Evolutionary conservation across 2,113 vertebrate species (phyloP).

Genomic region (Alligator sinensis): DNA sequence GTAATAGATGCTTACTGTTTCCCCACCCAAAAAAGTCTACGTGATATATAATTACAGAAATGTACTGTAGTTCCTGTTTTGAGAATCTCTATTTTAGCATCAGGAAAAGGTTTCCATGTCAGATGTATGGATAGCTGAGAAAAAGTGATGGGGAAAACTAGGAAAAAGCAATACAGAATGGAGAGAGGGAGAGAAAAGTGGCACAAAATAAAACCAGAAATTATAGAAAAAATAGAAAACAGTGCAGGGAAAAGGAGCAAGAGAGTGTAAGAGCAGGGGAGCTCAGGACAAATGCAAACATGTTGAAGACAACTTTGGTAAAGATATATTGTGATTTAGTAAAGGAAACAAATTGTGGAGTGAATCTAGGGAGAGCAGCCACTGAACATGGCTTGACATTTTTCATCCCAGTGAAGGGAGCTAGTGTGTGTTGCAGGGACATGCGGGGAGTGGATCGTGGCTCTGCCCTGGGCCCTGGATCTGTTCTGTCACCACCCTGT

Average conservation of each 20-base stretch:
- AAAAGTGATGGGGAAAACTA: neutral
- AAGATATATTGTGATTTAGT: neutral
- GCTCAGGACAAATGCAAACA: neutral
- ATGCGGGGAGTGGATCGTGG: too few species aligned
- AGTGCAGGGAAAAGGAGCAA: neutral
- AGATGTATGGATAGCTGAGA: neutral
- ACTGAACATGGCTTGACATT: neutral
- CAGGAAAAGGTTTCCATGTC: too few species aligned
- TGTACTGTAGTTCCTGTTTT: neutral
- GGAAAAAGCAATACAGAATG: neutral
- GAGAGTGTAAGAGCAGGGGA: neutral
- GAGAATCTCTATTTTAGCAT: neutral
- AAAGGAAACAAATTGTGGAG: neutral
- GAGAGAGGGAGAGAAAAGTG: neutral
- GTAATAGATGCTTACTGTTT: constrained; percentile 12
- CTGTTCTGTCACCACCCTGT: too few species aligned
- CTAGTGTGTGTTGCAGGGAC: too few species aligned
- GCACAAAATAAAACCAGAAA: neutral
- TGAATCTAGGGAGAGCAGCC: neutral
- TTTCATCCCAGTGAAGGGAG: neutral
- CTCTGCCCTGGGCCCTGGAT: too few species aligned
- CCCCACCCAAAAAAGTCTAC: neutral
- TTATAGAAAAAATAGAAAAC: neutral
- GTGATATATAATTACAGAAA: neutral
- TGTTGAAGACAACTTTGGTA: neutral